phyloP scores from a whole-genome alignment of 2,113 vertebrate species.

The Morphnarchus princeps region DNA sequence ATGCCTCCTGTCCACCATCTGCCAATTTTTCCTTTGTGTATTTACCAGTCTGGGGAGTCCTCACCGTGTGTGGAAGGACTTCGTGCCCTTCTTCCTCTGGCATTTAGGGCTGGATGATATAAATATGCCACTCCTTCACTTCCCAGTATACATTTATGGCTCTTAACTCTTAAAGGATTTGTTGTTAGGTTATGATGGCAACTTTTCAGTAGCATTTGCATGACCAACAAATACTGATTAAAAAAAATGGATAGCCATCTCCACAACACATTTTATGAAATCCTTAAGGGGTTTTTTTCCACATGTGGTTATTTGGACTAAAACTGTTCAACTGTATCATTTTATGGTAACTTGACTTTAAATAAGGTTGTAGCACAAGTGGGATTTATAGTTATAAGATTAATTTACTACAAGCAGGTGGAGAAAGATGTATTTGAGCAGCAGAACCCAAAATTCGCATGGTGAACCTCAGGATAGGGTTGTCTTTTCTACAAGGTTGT shows the following conservation, averaged over 20 bases:
- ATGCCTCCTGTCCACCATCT: neutral
- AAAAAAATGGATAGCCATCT: neutral
- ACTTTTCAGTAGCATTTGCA: neutral
- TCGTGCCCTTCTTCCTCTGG: neutral
- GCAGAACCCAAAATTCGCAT: neutral
- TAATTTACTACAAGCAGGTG: neutral
- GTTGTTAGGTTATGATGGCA: neutral
- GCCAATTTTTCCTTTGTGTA: neutral
- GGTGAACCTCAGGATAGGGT: neutral
- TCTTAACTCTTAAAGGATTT: neutral
- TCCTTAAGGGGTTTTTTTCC: neutral
- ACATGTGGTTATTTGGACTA: neutral
- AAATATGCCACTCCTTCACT: neutral
- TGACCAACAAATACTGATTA: neutral
- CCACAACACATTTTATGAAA: neutral
- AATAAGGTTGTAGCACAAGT: fast-evolving
- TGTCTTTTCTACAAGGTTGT: neutral
- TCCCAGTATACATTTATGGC: neutral
- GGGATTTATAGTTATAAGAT: neutral
- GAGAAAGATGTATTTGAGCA: neutral
- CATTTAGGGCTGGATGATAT: neutral
- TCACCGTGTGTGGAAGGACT: neutral
- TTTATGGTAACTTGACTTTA: neutral
- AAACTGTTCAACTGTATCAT: neutral
- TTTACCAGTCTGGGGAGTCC: neutral